Base-by-base conservation (phyloP, 2,888 invertebrate genomes). In the Operophtera brumata region DNA sequence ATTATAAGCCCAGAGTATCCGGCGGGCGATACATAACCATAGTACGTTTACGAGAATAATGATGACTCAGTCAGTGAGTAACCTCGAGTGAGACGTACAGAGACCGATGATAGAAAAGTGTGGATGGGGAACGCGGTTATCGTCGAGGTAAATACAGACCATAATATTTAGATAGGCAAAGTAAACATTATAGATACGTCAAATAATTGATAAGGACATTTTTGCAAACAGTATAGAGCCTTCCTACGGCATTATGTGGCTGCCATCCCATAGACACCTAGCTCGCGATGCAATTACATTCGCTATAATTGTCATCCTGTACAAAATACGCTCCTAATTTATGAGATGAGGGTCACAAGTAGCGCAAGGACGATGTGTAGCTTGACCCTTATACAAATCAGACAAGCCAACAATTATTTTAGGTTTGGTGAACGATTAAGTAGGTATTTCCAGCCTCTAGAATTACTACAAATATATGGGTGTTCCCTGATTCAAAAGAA, bases 11-110 rank as follows among this genome's bases (percentile, higher is more conserved):
- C 46, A 55, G 53, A 47, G 64, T 61, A 61, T 85, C 84, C 84
- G 80, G 77, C 75, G 75, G 69, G 75, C 74, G 78, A 78, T 73
- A 78, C 67, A 71, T 20, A 20, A 20, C 58, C 61, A 59, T 68
- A n/a, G n/a, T n/a, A 71, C 54, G 60, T 69, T 73, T 75, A 69
- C 67, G 69, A 70, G 66, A 74, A 64, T 68, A 70, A 20, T 20
- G 20, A 20, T 82, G 83, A 86, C 68, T 86, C 85, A 84, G 39
- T 52, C 63, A 48, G 64, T 73, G 75, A 79, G 75, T 74, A 75
- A 77, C 73, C 70, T 76, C 65, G 57, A 70, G 64, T 70, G 68
- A 68, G 66, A 71, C 11, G 28, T 26, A 34, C 8, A 7, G 12
- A 13, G 12, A 70, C 62, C 54, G 62, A 47, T 51, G 56, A 53